Conservation (phyloP, 1,140 invertebrate genomes). For the Drosophila aff. region DNA sequence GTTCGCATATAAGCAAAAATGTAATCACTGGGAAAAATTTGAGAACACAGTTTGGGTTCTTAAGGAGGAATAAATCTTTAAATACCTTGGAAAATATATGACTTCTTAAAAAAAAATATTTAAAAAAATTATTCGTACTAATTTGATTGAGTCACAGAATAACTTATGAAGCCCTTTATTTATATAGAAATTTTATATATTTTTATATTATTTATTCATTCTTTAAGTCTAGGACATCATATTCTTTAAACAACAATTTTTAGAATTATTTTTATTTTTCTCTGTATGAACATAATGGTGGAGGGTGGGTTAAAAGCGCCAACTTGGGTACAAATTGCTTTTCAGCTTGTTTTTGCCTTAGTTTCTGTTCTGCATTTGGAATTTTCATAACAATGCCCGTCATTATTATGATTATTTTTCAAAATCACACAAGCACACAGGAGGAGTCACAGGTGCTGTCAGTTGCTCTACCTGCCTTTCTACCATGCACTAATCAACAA, state of each 20-base stretch:
- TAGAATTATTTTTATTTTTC: background rate
- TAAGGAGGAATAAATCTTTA: no score
- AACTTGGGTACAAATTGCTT: constrained; percentile 68
- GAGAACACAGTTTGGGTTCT: background rate
- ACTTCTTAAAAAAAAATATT: background rate
- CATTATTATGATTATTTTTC: constrained; percentile 83
- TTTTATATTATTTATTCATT: no score
- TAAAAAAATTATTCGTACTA: no score
- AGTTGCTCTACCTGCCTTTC: constrained; percentile 46
- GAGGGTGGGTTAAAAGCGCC: background rate
- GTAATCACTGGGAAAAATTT: background rate
- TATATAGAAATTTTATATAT: no score
- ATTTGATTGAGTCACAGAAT: background rate
- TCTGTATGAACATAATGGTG: background rate
- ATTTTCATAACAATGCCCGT: constrained; percentile 77
- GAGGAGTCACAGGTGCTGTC: constrained; percentile 51
- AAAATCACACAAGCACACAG: constrained; percentile 53
- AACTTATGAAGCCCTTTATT: no score
- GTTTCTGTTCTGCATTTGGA: constrained; percentile 57
- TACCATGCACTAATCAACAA: constrained; percentile 78
- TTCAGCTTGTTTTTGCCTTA: constrained; percentile 56
- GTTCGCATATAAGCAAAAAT: background rate
- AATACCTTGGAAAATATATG: background rate
- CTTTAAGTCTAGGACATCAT: no score
- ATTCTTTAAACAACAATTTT: background rate